Percentiles rank a stretch among this genome's conserved stretches.
phyloP scores from a whole-genome alignment of 2,113 vertebrate genomes.

The Micromys minutus region DNA sequence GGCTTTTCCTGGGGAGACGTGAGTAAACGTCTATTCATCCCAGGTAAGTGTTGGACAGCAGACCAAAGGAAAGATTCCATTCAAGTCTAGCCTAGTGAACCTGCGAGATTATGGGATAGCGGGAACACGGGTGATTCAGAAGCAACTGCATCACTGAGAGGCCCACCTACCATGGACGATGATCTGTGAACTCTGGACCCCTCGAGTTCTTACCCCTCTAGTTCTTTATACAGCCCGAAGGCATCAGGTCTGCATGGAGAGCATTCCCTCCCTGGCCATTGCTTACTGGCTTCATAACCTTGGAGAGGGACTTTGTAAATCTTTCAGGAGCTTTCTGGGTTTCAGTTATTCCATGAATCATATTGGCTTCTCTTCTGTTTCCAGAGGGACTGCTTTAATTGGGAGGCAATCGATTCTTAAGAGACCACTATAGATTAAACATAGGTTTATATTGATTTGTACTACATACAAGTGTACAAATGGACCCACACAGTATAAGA shows the following conservation, averaged over 20 bases:
- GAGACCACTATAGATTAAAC: neutral
- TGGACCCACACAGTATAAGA: slow-evolving; percentile 6
- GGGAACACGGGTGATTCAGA: neutral
- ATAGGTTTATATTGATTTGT: neutral
- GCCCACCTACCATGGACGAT: too few relatives aligned
- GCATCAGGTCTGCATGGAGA: neutral
- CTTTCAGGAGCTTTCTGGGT: neutral
- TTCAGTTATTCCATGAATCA: neutral
- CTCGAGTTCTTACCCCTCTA: neutral
- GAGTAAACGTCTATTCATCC: neutral
- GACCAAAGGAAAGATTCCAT: neutral
- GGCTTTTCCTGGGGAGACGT: neutral
- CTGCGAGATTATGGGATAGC: neutral
- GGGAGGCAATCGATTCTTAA: too few relatives aligned
- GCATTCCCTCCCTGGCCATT: neutral
- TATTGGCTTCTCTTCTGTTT: neutral
- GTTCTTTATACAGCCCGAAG: neutral
- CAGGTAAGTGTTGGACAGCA: neutral
- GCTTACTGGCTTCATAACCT: neutral
- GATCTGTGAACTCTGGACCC: neutral
- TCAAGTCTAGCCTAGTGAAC: neutral
- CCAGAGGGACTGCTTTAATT: too few relatives aligned
- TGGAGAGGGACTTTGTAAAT: neutral
- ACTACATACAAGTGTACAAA: neutral
- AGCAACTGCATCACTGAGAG: neutral